Evolutionary conservation across 2,888 invertebrate species (phyloP).

Genomic region (Macropis europaea): DNA sequence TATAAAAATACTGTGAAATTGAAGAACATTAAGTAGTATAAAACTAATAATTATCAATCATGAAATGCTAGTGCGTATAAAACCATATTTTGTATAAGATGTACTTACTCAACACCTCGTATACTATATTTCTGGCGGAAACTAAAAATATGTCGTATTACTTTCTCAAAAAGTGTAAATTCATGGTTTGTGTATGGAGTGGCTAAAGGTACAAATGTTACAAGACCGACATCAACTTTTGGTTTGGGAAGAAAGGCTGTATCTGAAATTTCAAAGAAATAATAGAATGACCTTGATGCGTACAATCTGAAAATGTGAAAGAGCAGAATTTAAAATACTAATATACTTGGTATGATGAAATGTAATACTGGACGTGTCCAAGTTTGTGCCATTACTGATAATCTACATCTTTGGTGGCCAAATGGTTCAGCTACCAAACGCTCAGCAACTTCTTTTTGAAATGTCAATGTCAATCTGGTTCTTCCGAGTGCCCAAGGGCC

Average conservation of each 20-base stretch:
- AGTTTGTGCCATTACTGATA: conserved; percentile 97
- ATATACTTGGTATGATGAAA: conserved; percentile 91
- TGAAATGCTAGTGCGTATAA: too few relatives aligned
- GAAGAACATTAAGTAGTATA: too few relatives aligned
- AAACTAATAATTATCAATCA: too few relatives aligned
- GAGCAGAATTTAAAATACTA: neutral
- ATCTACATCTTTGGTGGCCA: conserved; percentile 88
- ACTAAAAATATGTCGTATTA: conserved; percentile 91
- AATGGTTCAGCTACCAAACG: conserved; percentile 90
- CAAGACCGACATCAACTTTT: conserved; percentile 97
- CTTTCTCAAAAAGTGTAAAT: conserved; percentile 93
- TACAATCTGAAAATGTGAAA: neutral
- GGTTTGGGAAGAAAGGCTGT: conserved; percentile 96
- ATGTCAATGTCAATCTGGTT: conserved; percentile 94
- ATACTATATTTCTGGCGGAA: conserved; percentile 92
- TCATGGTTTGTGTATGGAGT: conserved; percentile 88
- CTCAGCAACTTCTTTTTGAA: conserved; percentile 98
- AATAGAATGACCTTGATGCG: neutral
- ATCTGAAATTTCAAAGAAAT: conserved; percentile 75
- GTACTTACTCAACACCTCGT: conserved; percentile 83
- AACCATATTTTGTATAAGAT: neutral
- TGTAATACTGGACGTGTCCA: conserved; percentile 91
- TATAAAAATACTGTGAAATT: too few relatives aligned
- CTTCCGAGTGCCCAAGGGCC: conserved; percentile 92
- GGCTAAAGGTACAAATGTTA: conserved; percentile 90